Evolutionary conservation across 2,888 invertebrate genomes (phyloP).

Genomic region (Machimus atricapillus): DNA sequence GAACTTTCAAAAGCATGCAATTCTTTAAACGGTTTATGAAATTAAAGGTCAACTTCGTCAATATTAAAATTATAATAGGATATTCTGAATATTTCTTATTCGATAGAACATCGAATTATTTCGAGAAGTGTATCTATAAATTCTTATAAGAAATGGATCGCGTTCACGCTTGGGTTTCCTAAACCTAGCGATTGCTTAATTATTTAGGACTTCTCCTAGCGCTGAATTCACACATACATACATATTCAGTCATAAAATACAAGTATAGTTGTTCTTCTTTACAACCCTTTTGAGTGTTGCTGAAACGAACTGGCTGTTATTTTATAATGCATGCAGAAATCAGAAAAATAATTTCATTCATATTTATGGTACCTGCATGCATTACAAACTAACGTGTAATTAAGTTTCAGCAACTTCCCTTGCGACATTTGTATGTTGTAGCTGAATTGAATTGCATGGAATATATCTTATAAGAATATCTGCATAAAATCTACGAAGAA

Average conservation of each 20-base stretch:
- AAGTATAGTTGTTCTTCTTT: not conserved
- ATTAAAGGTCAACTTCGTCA: not conserved
- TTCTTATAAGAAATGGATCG: not conserved
- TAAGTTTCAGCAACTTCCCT: no score
- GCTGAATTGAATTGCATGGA: no score
- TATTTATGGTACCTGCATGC: no score
- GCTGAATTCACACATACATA: not conserved
- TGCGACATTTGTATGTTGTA: no score
- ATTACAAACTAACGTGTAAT: no score
- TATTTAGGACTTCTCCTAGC: no score
- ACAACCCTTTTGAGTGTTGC: not conserved
- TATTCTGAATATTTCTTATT: not conserved
- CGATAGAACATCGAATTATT: not conserved
- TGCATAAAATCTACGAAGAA: no score
- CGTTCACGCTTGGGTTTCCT: not conserved
- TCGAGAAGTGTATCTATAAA: not conserved
- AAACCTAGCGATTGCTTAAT: not conserved
- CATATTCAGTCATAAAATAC: not conserved
- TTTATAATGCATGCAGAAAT: no score
- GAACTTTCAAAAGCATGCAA: not conserved
- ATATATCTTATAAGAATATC: no score
- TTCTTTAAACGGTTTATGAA: not conserved
- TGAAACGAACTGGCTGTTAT: not conserved
- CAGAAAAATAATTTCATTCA: no score
- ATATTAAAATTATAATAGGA: not conserved